A percentile compares a stretch with the other conserved stretches of the same genome.
Conservation (phyloP, 2,797 vertebrate species). For the Cossypha caffra region DNA sequence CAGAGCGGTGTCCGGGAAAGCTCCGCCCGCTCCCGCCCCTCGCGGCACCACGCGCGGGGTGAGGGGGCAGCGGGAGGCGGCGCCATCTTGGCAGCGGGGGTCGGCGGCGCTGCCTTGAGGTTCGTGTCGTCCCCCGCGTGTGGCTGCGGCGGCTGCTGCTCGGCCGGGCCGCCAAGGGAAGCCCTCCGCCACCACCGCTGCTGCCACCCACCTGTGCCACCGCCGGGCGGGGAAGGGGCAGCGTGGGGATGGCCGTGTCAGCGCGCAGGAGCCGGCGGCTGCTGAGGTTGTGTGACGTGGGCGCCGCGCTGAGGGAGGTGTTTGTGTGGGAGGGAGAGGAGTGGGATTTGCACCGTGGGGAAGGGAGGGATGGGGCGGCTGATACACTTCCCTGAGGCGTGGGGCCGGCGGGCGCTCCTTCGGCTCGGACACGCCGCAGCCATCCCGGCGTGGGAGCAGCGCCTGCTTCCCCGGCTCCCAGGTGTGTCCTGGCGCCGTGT, state of each 20-base stretch:
- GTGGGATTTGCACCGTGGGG: not conserved
- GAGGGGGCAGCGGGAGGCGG: not conserved
- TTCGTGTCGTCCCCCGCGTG: not conserved
- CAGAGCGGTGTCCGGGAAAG: fast-evolving
- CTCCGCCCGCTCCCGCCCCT: not conserved
- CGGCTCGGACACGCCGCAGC: fast-evolving
- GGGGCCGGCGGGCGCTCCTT: too few species aligned
- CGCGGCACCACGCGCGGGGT: not conserved
- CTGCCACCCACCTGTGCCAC: not conserved
- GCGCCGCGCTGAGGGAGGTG: not conserved
- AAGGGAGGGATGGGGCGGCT: not conserved
- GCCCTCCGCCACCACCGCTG: too few species aligned
- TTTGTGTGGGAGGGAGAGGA: not conserved
- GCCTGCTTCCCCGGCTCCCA: not conserved
- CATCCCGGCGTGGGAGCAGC: not conserved
- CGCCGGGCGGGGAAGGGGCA: not conserved
- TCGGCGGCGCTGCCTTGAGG: fast-evolving
- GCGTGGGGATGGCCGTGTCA: not conserved
- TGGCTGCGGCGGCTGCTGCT: not conserved
- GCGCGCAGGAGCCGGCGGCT: not conserved
- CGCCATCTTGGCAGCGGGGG: not conserved
- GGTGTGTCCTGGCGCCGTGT: fast-evolving
- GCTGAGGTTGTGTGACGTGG: not conserved
- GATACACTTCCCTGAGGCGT: fast-evolving
- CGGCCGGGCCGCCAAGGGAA: not conserved